Conservation (phyloP, 2,113 vertebrate genomes). For the Neolamprologus variostigma region DNA sequence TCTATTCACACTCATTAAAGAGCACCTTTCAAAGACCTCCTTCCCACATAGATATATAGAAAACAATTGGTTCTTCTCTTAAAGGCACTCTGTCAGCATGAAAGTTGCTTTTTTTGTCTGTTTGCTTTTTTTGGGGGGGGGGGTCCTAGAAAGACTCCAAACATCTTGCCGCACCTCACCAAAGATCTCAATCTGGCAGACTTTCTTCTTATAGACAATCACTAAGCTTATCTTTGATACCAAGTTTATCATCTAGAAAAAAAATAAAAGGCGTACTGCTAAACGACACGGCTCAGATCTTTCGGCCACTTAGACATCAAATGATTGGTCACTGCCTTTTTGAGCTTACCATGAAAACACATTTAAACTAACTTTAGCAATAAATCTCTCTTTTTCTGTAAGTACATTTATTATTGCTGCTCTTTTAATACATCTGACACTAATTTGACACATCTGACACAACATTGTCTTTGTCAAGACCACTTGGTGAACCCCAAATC, state of each 20-base stretch:
- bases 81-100: neutral
- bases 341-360: neutral
- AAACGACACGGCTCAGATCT: neutral
- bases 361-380: neutral
- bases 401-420: neutral
- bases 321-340: neutral
- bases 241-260: neutral
- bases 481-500: neutral
- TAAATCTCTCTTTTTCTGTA: neutral
- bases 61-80: neutral
- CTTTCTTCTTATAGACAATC: neutral
- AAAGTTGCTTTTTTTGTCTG: neutral
- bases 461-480: neutral
- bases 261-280: neutral
- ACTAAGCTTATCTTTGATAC: neutral
- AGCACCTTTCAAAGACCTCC: constrained; percentile 19
- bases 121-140: neutral
- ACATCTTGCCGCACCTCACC: neutral
- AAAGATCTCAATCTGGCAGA: neutral
- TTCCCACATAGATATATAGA: neutral
- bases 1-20: constrained; percentile 41
- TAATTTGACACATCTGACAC: neutral
- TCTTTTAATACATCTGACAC: neutral
- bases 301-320: neutral
- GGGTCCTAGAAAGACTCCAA: neutral